These are phyloP conservation scores for Papilio helenus DNA, from an alignment of 1,140 invertebrate species.

Conservation along the genomic window DNA sequence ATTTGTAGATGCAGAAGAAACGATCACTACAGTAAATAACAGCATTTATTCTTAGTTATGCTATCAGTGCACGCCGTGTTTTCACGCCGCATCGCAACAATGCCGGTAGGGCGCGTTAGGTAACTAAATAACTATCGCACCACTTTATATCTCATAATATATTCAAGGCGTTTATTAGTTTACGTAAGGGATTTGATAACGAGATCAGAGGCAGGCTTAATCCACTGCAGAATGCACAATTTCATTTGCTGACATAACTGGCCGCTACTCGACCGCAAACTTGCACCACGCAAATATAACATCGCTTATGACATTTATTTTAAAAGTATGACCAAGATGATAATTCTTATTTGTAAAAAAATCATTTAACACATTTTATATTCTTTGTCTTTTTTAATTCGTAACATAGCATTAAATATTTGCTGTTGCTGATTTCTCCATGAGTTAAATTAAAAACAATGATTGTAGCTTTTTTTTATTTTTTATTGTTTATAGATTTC, in stretches of 20 bases:
- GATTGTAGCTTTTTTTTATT: too few relatives aligned
- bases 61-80: neutral
- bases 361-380: neutral
- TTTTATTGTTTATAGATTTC: too few relatives aligned
- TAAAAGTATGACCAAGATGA: neutral
- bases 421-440: too few relatives aligned
- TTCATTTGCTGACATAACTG: conserved; percentile 56
- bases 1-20: neutral
- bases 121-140: conserved; percentile 44
- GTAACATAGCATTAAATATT: neutral
- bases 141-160: conserved; percentile 50
- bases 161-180: conserved; percentile 48
- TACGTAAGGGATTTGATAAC: conserved; percentile 53
- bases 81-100: conserved; percentile 15
- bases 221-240: conserved; percentile 51
- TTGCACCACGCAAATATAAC: conserved; percentile 23
- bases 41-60: neutral
- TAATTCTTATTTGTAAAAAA: neutral
- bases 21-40: neutral
- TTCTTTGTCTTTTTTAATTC: too few relatives aligned
- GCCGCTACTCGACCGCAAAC: conserved; percentile 26
- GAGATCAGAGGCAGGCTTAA: conserved; percentile 30
- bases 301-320: conserved; percentile 7
- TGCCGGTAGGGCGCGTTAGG: conserved; percentile 38
- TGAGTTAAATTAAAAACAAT: too few relatives aligned